These are phyloP conservation scores for Eumerus sabulonum DNA, from an alignment of 2,888 invertebrate species.

Conservation along the genomic window DNA sequence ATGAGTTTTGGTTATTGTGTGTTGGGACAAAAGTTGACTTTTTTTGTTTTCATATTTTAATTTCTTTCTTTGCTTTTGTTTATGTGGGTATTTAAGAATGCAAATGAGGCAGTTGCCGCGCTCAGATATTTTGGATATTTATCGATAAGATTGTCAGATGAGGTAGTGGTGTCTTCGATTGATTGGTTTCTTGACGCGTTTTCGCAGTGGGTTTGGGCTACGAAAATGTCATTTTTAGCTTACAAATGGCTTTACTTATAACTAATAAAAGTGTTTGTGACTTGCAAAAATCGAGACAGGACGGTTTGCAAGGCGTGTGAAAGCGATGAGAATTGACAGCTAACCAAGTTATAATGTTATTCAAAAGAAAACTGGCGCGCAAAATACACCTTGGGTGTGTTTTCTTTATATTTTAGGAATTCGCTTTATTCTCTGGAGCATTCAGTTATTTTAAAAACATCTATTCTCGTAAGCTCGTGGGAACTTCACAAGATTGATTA, in stretches of 20 bases:
- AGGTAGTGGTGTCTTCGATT: constrained; percentile 49
- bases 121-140: constrained; percentile 34
- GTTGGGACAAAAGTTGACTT: constrained; percentile 45
- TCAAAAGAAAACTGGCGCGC: no score
- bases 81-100: constrained; percentile 55
- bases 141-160: constrained; percentile 57
- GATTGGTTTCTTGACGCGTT: constrained; percentile 45
- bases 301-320: constrained; percentile 23
- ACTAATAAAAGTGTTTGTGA: constrained; percentile 30
- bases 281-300: constrained; percentile 4
- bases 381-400: no score
- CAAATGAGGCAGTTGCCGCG: constrained; percentile 44
- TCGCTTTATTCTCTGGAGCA: no score
- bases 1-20: constrained; percentile 4
- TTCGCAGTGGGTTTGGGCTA: constrained; percentile 15
- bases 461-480: no score
- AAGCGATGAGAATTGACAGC: constrained; percentile 6
- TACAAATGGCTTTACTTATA: constrained; percentile 24
- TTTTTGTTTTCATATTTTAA: no score
- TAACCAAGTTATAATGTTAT: no score
- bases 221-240: constrained; percentile 29
- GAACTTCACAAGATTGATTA: no score
- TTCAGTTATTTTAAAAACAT: no score
- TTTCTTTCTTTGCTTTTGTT: constrained; percentile 44
- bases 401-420: no score